Evolutionary conservation across 2,113 vertebrate species (phyloP), one percentile per base, ranked within the genome.

Genomic region (Ploceus nigricollis): DNA sequence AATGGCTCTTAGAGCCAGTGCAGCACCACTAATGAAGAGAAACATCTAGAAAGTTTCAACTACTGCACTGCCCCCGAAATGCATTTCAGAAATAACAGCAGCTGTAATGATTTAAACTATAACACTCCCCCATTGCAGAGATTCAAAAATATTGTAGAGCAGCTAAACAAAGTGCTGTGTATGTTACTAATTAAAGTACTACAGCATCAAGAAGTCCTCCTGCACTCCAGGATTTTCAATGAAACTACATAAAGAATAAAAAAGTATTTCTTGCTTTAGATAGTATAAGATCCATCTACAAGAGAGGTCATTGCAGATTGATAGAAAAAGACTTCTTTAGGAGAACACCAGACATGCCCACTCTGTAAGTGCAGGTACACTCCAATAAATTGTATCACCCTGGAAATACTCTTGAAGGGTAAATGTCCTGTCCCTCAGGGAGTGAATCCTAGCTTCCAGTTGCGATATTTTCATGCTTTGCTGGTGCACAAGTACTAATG

Each of bases 71-170:
- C 35, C 35, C 42, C 57, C 47, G 35, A 89, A 92, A 91, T 9
- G 7, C 21, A 14, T 45, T 87, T 91, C 82, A 87, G 65, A 96
- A 95, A 53, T 27, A 82, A 57, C n/a, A 82, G 42, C 70, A 84
- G 63, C 69, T 91, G 57, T 53, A 87, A 92, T 64, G 31, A 85
- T 79, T 91, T 91, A 90, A 87, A 71, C 53, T 71, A 21, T 31
- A 91, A 65, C 51, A 64, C 44, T 72, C 40, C 64, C 47, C 17
- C 33, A 16, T 23, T 1, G 1, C 48, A 75, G 24, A 64, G 60
- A 89, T 53, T 19, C 22, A 27, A 37, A 84, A 94, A 91, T 45
- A 80, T 73, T 88, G 45, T 73, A 42, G 40, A 79, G 25, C 44
- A 90, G 70, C 53, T 91, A 82, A 89, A 79, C 53, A 22, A 85